Percentiles rank a stretch among this genome's conserved stretches.
Conservation (phyloP, 2,113 vertebrate genomes). For the Phrynosoma platyrhinos region DNA sequence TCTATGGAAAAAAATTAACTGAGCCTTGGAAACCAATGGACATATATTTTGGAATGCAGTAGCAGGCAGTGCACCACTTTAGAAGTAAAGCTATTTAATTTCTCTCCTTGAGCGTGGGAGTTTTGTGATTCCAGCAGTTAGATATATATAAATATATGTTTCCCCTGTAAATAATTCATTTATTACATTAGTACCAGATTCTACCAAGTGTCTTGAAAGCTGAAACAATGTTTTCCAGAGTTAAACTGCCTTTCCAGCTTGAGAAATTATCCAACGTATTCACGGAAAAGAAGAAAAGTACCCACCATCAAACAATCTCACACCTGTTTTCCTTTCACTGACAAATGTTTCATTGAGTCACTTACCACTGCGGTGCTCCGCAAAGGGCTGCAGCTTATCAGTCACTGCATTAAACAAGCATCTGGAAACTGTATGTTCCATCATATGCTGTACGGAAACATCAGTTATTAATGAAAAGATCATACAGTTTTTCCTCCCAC, state of each 20-base stretch:
- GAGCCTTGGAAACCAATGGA: not conserved
- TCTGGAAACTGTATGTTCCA: constrained; percentile 38
- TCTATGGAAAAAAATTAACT: not conserved
- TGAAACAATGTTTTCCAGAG: constrained; percentile 28
- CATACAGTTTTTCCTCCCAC: not conserved
- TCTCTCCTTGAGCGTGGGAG: not conserved
- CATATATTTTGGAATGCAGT: not conserved
- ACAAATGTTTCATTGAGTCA: constrained; percentile 56
- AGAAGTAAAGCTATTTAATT: not conserved
- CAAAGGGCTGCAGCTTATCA: constrained; percentile 22
- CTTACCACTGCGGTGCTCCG: constrained; percentile 35
- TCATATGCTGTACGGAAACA: not conserved
- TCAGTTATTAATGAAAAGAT: constrained; percentile 28
- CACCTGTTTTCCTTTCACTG: constrained; percentile 70
- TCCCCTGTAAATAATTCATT: not conserved
- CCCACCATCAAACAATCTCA: constrained; percentile 61
- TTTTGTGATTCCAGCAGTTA: not conserved
- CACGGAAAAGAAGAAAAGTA: constrained; percentile 43
- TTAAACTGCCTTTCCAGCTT: constrained; percentile 46
- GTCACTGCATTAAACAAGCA: constrained; percentile 55
- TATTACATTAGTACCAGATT: not conserved
- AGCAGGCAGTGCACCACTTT: not conserved
- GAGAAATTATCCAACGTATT: constrained; percentile 54
- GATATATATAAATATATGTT: not conserved
- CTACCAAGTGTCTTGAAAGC: constrained; percentile 36